Conservation (phyloP, 2,113 vertebrate genomes). For the Xiphophorus maculatus region DNA sequence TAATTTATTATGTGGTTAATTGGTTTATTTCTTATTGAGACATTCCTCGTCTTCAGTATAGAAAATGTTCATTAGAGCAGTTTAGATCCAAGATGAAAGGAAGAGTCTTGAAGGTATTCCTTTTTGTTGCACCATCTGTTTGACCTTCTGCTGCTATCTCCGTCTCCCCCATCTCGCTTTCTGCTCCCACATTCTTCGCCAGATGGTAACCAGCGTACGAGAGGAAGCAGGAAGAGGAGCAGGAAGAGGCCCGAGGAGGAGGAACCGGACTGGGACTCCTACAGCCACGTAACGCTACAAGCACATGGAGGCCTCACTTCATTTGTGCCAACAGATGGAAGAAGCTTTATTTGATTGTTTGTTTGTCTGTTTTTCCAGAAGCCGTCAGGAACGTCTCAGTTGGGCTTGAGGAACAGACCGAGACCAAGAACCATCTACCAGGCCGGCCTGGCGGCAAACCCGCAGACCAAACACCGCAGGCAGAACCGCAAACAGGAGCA, state of each 20-base stretch:
- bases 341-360: background rate
- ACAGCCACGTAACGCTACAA: constrained; percentile 61
- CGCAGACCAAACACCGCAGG: constrained; percentile 57
- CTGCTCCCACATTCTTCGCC: background rate
- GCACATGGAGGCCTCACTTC: background rate
- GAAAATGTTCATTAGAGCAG: background rate
- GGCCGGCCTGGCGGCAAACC: constrained; percentile 47
- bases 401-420: constrained; percentile 63
- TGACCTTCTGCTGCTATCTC: constrained; percentile 16
- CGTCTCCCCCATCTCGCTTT: background rate
- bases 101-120: background rate
- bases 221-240: constrained; percentile 70
- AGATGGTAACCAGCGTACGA: constrained; percentile 53
- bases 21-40: no score
- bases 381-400: constrained; percentile 33
- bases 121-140: constrained; percentile 43
- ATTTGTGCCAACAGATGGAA: background rate
- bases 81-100: background rate
- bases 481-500: constrained; percentile 65
- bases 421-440: constrained; percentile 73
- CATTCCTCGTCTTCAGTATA: background rate
- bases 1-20: no score
- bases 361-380: constrained; percentile 44
- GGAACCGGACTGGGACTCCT: constrained; percentile 66
- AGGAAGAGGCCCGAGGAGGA: constrained; percentile 74